Evolutionary conservation across 2,797 vertebrate genomes (phyloP).

Genomic region (Platalea minor): DNA sequence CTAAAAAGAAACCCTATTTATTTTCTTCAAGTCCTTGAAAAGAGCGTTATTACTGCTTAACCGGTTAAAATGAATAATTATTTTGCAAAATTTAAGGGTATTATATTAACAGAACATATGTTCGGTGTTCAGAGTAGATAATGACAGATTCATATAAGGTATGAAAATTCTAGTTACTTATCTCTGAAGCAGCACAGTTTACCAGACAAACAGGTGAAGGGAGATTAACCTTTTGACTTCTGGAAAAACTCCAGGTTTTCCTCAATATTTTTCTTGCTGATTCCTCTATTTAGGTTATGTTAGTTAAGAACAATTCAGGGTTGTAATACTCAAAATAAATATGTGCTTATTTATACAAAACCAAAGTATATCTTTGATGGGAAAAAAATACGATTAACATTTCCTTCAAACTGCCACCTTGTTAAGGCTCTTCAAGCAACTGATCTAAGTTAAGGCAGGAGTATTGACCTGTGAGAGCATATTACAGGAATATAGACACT

Average conservation of each 20-base stretch:
- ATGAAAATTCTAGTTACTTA: not conserved
- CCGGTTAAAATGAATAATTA: not conserved
- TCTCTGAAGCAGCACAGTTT: not conserved
- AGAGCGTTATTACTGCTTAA: not conserved
- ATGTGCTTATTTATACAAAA: not conserved
- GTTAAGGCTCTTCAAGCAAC: not conserved
- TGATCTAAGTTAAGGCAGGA: not conserved
- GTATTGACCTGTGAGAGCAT: rapidly evolving
- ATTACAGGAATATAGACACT: not conserved
- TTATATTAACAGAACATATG: not conserved
- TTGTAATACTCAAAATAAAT: not conserved
- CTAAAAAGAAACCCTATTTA: not conserved
- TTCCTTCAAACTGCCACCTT: not conserved
- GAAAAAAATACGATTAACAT: not conserved
- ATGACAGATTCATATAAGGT: not conserved
- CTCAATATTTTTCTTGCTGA: not conserved
- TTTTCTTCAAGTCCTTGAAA: not conserved
- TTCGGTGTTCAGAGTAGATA: not conserved
- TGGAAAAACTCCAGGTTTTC: not conserved
- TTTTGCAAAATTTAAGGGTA: not conserved
- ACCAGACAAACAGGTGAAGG: not conserved
- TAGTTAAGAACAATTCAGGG: not conserved
- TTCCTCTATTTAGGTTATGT: not conserved
- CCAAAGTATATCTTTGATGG: not conserved
- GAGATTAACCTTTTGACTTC: not conserved